phyloP scores from a whole-genome alignment of 2,797 vertebrate species.

The Chiroxiphia lanceolata region DNA sequence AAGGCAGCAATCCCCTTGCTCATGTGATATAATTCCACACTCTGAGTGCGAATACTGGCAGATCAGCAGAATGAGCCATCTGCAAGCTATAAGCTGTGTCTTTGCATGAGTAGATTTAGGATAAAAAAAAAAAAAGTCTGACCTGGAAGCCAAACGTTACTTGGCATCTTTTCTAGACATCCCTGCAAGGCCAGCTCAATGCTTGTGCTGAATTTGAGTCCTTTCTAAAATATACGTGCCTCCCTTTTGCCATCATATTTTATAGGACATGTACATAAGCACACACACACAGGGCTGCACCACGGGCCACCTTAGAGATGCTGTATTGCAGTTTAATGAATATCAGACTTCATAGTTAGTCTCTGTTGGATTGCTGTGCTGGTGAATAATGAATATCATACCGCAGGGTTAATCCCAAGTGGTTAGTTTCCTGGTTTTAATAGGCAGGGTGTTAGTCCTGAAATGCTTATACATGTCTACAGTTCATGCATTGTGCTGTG shows the following conservation, averaged over 20 bases:
- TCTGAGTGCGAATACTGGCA: conserved; percentile 66
- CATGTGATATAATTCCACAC: conserved; percentile 60
- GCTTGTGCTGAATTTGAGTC: conserved; percentile 53
- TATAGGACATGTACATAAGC: neutral
- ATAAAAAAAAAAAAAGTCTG: conserved; percentile 53
- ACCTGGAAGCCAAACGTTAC: conserved; percentile 66
- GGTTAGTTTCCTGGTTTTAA: conserved; percentile 48
- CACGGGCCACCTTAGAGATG: conserved; percentile 1
- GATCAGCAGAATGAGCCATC: conserved; percentile 75
- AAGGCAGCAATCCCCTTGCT: conserved; percentile 59
- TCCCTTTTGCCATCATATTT: conserved; percentile 16
- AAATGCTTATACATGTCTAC: conserved; percentile 30
- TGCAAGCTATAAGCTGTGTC: conserved; percentile 69
- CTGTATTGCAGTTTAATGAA: conserved; percentile 35
- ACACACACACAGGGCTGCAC: neutral
- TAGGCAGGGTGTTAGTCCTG: conserved; percentile 30
- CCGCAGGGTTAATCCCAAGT: conserved; percentile 29
- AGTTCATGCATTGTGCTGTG: neutral
- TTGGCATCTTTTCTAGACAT: conserved; percentile 63
- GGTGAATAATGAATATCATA: conserved; percentile 49
- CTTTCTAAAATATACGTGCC: conserved; percentile 33
- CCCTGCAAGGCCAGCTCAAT: conserved; percentile 27
- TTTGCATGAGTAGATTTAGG: conserved; percentile 73
- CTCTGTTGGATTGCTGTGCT: neutral
- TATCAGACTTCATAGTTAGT: conserved; percentile 40